Evolutionary conservation across 2,113 vertebrate genomes (phyloP).

Genomic region (Otus sunia): DNA sequence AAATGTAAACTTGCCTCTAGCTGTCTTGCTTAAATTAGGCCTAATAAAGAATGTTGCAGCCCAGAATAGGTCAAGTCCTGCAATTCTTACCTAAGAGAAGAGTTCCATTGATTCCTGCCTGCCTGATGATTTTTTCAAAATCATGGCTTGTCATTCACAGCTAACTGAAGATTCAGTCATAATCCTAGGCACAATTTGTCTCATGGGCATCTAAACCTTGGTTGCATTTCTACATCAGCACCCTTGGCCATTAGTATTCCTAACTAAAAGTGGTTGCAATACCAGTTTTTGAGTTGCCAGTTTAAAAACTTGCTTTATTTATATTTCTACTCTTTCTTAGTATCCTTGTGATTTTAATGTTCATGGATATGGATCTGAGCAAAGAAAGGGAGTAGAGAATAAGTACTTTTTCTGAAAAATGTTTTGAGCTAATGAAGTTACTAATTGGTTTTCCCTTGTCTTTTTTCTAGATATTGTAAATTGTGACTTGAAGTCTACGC

Average conservation of each 20-base stretch:
- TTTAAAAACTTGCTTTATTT: not conserved
- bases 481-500: slow-evolving; percentile 95
- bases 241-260: not conserved
- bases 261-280: not conserved
- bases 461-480: slow-evolving; percentile 91
- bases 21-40: not conserved
- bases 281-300: not conserved
- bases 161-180: not conserved
- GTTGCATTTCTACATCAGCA: not conserved
- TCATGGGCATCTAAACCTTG: not conserved
- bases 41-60: not conserved
- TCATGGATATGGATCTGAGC: not conserved
- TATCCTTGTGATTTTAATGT: not conserved
- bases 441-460: not conserved
- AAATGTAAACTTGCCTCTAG: not conserved
- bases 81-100: not conserved
- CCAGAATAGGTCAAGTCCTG: not conserved
- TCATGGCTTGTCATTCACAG: not conserved
- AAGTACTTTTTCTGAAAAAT: not conserved
- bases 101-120: not conserved
- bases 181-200: not conserved
- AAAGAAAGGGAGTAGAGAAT: not conserved
- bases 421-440: not conserved
- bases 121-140: not conserved
- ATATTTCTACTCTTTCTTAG: not conserved